phyloP scores from a whole-genome alignment of 2,888 invertebrate genomes.

The Pheosia gnoma region DNA sequence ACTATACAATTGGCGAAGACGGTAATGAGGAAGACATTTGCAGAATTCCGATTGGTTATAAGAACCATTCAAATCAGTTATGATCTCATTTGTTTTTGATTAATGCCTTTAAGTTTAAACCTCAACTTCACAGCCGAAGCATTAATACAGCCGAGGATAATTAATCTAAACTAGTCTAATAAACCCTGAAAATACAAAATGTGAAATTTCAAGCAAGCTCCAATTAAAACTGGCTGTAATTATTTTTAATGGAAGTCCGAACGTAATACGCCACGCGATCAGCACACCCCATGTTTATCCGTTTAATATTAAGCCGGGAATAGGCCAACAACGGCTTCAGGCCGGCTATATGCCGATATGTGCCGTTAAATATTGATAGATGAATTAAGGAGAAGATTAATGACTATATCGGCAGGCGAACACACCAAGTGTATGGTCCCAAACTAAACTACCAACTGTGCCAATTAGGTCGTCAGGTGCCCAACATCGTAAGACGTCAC shows the following conservation, averaged over 20 bases:
- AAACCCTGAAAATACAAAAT: not conserved
- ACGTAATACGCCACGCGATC: conserved; percentile 3
- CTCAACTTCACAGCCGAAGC: too few relatives aligned
- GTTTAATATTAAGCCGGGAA: conserved; percentile 1
- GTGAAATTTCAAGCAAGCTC: not conserved
- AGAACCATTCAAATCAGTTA: too few relatives aligned
- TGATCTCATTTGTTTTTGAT: too few relatives aligned
- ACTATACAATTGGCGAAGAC: too few relatives aligned
- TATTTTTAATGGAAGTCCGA: not conserved
- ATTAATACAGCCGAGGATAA: too few relatives aligned
- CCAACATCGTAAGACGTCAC: too few relatives aligned
- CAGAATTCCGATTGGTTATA: too few relatives aligned
- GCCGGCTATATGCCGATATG: conserved; percentile 4
- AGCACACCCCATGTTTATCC: not conserved
- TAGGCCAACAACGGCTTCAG: conserved; percentile 1
- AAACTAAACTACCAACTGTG: too few relatives aligned
- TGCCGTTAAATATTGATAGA: not conserved
- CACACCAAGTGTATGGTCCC: not conserved
- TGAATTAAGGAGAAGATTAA: not conserved
- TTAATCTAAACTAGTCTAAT: too few relatives aligned
- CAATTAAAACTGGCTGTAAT: conserved; percentile 1
- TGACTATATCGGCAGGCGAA: not conserved
- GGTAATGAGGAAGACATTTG: too few relatives aligned
- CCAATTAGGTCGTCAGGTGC: too few relatives aligned
- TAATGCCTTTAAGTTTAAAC: too few relatives aligned